Base-by-base conservation (phyloP, 1,140 invertebrate species). In the Yoshiicerus persimilis region DNA sequence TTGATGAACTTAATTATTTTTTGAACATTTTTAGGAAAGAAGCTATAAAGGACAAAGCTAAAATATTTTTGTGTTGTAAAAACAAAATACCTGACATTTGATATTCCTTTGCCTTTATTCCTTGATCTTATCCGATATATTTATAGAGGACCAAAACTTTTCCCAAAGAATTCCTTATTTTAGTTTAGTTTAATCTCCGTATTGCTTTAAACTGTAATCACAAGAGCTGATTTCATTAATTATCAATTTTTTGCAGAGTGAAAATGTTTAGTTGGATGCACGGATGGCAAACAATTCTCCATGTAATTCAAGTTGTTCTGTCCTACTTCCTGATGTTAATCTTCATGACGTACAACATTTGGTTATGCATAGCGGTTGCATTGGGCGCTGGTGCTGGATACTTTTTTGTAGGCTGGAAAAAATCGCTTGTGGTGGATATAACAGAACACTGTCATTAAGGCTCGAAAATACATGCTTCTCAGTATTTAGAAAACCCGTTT, bases 331-430 rank as follows among this genome's bases (percentile, higher is more conserved):
- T 96, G 2, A 96, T 96, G 96, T 92, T 96, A 86, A 94, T 96
- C 87, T 96, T 96, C 91, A 96, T 96, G 96, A 96, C 95, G 0
- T 96, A 95, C 92, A 96, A 96, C 90, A 93, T 94, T 64, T 96
- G 95, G 93, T 92, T 96, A 0, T 95, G 95, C 88, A 70, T 95
- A 0, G 94, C 95, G 0, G 92, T 96, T 0, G 92, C 94, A 3
- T 47, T 95, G 8, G 96, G 96, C 2, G 93, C 94, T 30, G 94
- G 93, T 8, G 36, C 94, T 2, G 95, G 95, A 0, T 96, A 95
- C 91, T 95, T 95, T 91, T 89, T 95, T 8, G 95, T 96, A 87
- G 93, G 94, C 6, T 95, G 95, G 95, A 93, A 93, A 62, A 94
- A 94, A 90, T 92, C 93, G 0, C 91, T 93, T 2, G 92, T 94